Percentiles rank a stretch among this genome's conserved stretches.
These are phyloP conservation scores for Sebastes steindachneri DNA, from an alignment of 2,797 vertebrate species.

Conservation along the genomic window DNA sequence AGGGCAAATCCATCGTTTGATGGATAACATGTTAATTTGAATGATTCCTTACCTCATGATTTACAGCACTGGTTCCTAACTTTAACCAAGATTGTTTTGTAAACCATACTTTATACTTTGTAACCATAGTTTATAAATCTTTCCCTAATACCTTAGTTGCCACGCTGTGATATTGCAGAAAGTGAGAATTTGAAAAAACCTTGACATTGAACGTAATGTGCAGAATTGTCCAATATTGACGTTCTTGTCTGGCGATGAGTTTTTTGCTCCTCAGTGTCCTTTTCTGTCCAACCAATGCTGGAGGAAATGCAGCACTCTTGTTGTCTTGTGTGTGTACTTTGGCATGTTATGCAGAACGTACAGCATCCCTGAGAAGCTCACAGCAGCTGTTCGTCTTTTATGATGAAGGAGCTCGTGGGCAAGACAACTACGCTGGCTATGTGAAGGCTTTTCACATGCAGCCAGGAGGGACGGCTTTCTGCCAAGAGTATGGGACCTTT, in stretches of 20 bases:
- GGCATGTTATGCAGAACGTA: slow-evolving; percentile 13
- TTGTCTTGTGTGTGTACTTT: slow-evolving; percentile 23
- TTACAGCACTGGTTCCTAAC: not conserved
- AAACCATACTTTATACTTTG: not conserved
- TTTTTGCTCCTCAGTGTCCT: not conserved
- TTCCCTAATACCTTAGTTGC: not conserved
- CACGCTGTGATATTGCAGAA: not conserved
- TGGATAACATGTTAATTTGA: not conserved
- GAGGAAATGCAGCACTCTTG: not conserved
- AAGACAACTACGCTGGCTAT: not conserved
- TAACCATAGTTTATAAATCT: too few species aligned
- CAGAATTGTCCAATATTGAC: not conserved
- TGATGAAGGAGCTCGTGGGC: slow-evolving; percentile 16
- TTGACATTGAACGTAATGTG: not conserved
- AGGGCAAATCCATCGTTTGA: not conserved
- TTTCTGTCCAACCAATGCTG: not conserved
- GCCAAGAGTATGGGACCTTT: slow-evolving; percentile 17
- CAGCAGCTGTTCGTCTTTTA: slow-evolving; percentile 49
- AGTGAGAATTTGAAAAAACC: not conserved
- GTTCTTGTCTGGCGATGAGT: not conserved
- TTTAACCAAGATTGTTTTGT: not conserved
- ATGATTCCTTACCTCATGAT: not conserved
- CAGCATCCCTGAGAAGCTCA: slow-evolving; percentile 30
- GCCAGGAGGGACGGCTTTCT: not conserved
- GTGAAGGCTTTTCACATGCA: not conserved